Conservation (phyloP, 1,140 invertebrate species). For the Drosophila tsacasi region DNA sequence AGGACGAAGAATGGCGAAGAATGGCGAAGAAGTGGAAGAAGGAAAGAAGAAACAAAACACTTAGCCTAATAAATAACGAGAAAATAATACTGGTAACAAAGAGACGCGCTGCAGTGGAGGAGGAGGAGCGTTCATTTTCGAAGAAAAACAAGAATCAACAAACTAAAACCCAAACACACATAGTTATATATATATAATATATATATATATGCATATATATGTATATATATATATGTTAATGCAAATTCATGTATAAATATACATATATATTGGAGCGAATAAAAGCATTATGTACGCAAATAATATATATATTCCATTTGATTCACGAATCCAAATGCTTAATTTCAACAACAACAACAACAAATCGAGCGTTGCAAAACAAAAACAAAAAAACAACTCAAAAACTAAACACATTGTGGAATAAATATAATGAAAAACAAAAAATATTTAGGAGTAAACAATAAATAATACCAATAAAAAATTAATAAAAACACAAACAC, state of each 20-base stretch:
- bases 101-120: not conserved
- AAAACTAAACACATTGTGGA: slow-evolving; percentile 52
- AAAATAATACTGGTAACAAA: slow-evolving; percentile 45
- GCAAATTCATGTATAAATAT: slow-evolving; percentile 5
- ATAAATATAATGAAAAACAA: slow-evolving; percentile 36
- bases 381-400: slow-evolving; percentile 34
- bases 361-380: slow-evolving; percentile 25
- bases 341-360: slow-evolving; percentile 21
- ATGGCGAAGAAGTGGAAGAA: not conserved
- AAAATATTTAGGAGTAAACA: slow-evolving; percentile 30
- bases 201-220: not conserved
- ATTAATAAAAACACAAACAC: slow-evolving; percentile 29
- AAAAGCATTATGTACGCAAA: slow-evolving; percentile 50
- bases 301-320: slow-evolving; percentile 56
- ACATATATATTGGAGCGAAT: slow-evolving; percentile 42
- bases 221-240: slow-evolving; percentile 8
- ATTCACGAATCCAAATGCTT: slow-evolving; percentile 54
- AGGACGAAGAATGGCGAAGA: not conserved
- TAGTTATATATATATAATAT: slow-evolving; percentile 24
- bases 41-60: slow-evolving; percentile 44
- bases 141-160: not conserved
- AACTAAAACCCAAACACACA: slow-evolving; percentile 4
- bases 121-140: not conserved
- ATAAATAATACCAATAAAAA: slow-evolving; percentile 40
- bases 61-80: slow-evolving; percentile 71